These are phyloP conservation scores for Chaetophractus vellerosus DNA, from an alignment of 2,797 vertebrate genomes.

Conservation along the genomic window DNA sequence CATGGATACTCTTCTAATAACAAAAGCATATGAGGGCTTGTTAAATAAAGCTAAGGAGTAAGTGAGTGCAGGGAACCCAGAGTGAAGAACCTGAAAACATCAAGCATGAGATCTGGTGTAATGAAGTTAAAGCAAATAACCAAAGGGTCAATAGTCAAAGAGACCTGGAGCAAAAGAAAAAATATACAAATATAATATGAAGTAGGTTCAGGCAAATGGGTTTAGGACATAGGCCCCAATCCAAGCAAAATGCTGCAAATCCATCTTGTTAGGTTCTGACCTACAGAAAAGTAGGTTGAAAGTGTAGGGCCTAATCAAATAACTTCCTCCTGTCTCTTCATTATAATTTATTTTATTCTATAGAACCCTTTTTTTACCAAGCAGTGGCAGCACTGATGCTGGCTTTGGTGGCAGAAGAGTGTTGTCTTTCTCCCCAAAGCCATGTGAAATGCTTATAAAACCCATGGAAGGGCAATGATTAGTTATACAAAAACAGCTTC, in stretches of 20 bases:
- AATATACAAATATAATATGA: neutral
- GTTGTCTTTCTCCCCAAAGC: neutral
- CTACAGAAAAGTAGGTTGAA: neutral
- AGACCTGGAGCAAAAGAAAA: neutral
- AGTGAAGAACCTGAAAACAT: neutral
- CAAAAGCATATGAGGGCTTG: neutral
- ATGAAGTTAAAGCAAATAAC: neutral
- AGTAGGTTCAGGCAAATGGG: neutral
- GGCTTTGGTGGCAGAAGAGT: neutral
- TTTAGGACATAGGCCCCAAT: neutral
- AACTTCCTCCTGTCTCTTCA: neutral
- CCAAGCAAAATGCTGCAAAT: conserved; percentile 21
- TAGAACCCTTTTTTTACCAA: neutral
- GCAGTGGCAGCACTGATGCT: neutral
- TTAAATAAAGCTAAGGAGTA: neutral
- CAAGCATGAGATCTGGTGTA: neutral
- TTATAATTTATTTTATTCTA: neutral
- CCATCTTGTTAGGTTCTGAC: neutral
- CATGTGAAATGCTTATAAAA: neutral
- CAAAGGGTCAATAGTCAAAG: neutral
- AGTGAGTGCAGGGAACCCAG: neutral
- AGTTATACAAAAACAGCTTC: neutral
- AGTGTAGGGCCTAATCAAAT: neutral
- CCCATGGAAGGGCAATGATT: neutral
- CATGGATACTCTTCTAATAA: neutral